Evolutionary conservation across 30 jellyfish, hydroid and myxozoan genomes (phyloP).

Genomic region (Turritopsis dohrnii): DNA sequence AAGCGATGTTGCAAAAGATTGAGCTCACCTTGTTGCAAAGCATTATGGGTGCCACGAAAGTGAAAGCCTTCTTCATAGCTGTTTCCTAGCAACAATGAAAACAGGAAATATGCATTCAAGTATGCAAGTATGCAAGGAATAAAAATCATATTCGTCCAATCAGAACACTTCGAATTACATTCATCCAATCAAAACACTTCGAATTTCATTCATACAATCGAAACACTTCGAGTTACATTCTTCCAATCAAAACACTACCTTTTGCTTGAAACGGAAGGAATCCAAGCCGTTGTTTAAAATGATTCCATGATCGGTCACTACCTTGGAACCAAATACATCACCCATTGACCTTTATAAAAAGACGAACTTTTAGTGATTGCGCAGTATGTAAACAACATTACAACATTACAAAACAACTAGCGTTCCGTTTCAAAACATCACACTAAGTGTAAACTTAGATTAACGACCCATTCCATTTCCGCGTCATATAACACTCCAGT

Average conservation of each 20-base stretch:
- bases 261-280: not conserved
- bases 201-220: not conserved
- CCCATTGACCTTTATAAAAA: conserved; percentile 2
- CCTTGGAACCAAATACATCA: not conserved
- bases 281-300: not conserved
- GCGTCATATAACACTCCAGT: no score
- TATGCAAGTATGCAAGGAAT: no score
- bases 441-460: no score
- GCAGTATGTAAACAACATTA: not conserved
- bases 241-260: not conserved
- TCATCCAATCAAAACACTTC: not conserved
- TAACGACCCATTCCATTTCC: not conserved
- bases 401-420: not conserved
- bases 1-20: not conserved
- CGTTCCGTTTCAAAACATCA: not conserved
- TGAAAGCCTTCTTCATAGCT: not conserved
- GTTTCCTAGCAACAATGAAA: not conserved
- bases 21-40: not conserved
- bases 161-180: no score
- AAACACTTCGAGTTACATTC: not conserved
- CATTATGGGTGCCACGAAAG: not conserved
- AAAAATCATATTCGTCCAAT: no score
- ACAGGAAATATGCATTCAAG: not conserved
- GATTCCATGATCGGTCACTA: not conserved
- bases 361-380: no score